These are phyloP conservation scores for Nebria salina DNA, from an alignment of 2,888 invertebrate species.

Conservation along the genomic window DNA sequence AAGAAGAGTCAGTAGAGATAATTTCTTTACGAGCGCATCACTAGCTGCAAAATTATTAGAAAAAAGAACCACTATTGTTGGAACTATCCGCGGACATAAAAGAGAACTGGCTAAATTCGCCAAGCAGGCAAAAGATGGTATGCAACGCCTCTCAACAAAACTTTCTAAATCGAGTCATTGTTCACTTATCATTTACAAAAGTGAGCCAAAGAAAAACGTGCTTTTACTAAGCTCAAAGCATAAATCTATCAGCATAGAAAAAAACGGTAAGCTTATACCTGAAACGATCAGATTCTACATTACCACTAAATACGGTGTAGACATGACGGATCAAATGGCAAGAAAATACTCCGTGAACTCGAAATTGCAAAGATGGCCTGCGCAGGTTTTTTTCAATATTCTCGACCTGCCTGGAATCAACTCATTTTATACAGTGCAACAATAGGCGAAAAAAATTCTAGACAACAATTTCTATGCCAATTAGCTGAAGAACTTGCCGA, in stretches of 20 bases:
- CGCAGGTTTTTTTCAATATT: conserved; percentile 53
- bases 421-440: conserved; percentile 49
- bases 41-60: conserved; percentile 49
- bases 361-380: conserved; percentile 49
- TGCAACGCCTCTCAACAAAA: conserved; percentile 49
- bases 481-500: conserved; percentile 46
- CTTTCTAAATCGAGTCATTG: conserved; percentile 44
- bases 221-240: conserved; percentile 45
- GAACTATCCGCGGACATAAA: conserved; percentile 50
- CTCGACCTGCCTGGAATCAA: conserved; percentile 51
- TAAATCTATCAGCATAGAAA: conserved; percentile 26
- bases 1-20: conserved; percentile 52
- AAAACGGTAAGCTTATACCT: conserved; percentile 44
- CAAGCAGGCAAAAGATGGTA: conserved; percentile 49
- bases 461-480: conserved; percentile 57
- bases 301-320: conserved; percentile 26
- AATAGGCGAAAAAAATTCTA: conserved; percentile 49
- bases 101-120: conserved; percentile 48
- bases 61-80: conserved; percentile 52
- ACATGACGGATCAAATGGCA: conserved; percentile 49
- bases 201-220: neutral
- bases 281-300: conserved; percentile 48
- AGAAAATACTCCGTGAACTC: conserved; percentile 49
- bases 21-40: conserved; percentile 52
- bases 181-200: conserved; percentile 46